Evolutionary conservation across 1,140 invertebrate species (phyloP), one percentile per base, ranked within the genome.

Genomic region (Chrysopa pallens): DNA sequence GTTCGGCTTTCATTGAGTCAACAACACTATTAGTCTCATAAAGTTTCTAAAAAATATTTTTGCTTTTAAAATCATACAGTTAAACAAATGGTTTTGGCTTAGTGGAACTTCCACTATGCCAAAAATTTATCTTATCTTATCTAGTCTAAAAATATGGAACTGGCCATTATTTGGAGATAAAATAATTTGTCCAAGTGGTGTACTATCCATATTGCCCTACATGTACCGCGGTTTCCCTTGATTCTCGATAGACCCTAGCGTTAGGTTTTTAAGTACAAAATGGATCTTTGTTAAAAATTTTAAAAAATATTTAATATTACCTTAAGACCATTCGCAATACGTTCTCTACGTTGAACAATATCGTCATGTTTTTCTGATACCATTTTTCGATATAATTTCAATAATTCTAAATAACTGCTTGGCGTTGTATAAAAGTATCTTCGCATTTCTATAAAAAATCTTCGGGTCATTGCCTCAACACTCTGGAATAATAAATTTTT

Each of bases 341-440:
- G 68, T 44, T 77, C 76, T 40, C 73, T 70, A 12, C 73, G 69
- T 29, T 66, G 70, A 8, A 68, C 68, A 13, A 87, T 78, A 46
- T 84, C 68, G 42, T 73, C 69, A 45, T 69, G 77, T 61, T 78
- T 81, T 40, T 59, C 68, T 46, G 72, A 70, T 23, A 78, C 65
- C 53, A 80, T 73, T 37, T 45, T 63, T 50, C 71, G 65, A 57
- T 86, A 91, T 0, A 87, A 65, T 54, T 84, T 87, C n/a, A 92
- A 66, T 6, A 91, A 61, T 53, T 88, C 84, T 36, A 91, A 66
- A 57, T 91, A 91, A 54, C 82, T 88, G 50, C 84, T 90, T 0
- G 87, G 87, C 0, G 86, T 91, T 12, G 84, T 88, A 55, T 91
- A 91, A 58, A 86, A 91, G 52, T 81, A 70, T 1, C 86, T 62